These are phyloP conservation scores for Scarus forsteni DNA, from an alignment of 2,797 vertebrate species.

Conservation along the genomic window DNA sequence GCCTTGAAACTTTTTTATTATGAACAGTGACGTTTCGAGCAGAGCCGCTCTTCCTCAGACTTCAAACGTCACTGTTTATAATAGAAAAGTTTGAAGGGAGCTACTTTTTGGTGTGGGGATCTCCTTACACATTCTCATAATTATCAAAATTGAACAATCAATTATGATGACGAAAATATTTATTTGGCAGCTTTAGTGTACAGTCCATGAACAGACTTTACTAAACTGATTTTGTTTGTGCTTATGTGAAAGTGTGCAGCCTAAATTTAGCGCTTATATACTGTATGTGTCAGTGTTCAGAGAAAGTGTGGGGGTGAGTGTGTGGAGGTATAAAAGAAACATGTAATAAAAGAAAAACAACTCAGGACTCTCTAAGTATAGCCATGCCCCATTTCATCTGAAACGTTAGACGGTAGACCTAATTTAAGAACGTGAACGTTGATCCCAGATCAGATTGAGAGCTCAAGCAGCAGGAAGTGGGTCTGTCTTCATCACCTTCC, in stretches of 20 bases:
- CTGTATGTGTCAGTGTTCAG: neutral
- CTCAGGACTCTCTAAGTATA: neutral
- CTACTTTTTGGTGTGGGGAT: too few species aligned
- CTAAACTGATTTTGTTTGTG: neutral
- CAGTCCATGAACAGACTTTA: too few species aligned
- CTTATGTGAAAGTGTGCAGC: slow-evolving; percentile 2
- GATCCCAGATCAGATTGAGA: slow-evolving; percentile 28
- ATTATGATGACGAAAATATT: too few species aligned
- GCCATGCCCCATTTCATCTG: neutral
- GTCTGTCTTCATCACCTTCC: slow-evolving; percentile 29
- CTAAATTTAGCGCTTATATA: too few species aligned
- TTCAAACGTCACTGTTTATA: too few species aligned
- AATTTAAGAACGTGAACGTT: slow-evolving; percentile 11
- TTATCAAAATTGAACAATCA: too few species aligned
- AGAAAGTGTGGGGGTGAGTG: neutral
- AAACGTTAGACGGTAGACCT: neutral
- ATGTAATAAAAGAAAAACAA: neutral
- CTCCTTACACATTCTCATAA: too few species aligned
- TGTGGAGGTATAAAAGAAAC: neutral
- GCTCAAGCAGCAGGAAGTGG: slow-evolving; percentile 45
- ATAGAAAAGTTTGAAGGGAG: too few species aligned
- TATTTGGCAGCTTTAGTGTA: too few species aligned
- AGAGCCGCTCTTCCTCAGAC: too few species aligned
- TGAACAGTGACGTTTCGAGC: too few species aligned
- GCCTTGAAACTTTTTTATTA: too few species aligned